Conservation (phyloP, 1,140 invertebrate genomes). For the Halictus rubicundus region DNA sequence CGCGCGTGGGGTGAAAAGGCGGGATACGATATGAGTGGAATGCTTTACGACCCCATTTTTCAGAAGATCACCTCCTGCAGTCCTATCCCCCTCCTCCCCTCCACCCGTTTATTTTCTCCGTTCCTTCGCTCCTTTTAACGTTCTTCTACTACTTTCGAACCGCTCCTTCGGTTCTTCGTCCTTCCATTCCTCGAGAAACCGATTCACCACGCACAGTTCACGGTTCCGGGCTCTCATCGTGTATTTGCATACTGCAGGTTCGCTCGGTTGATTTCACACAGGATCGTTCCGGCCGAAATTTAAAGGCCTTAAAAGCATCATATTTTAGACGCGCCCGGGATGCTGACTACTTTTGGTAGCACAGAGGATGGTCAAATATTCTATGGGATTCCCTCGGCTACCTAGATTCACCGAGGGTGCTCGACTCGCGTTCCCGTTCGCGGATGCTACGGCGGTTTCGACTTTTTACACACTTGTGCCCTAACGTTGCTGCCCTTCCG, state of each 20-base stretch:
- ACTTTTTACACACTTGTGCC: no score
- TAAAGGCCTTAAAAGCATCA: slow-evolving; percentile 77
- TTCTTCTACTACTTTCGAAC: neutral
- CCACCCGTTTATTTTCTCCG: neutral
- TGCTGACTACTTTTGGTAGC: slow-evolving; percentile 47
- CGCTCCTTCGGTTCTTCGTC: slow-evolving; percentile 6
- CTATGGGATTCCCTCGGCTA: slow-evolving; percentile 38
- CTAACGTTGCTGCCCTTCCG: no score
- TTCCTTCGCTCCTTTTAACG: neutral
- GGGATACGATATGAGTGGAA: slow-evolving; percentile 70
- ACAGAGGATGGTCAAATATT: slow-evolving; percentile 39
- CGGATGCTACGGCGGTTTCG: no score
- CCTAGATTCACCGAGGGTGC: neutral
- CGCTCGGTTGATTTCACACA: slow-evolving; percentile 71
- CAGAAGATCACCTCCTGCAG: slow-evolving; percentile 66
- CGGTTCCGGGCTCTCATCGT: slow-evolving; percentile 5
- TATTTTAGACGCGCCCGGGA: slow-evolving; percentile 69
- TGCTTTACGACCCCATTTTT: slow-evolving; percentile 73
- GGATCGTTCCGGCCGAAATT: slow-evolving; percentile 71
- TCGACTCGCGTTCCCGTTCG: no score
- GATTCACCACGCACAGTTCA: neutral
- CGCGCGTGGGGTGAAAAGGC: slow-evolving; percentile 50
- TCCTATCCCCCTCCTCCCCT: slow-evolving; percentile 23
- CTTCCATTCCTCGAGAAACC: neutral
- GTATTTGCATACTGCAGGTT: slow-evolving; percentile 73